Evolutionary conservation across 2,113 vertebrate species (phyloP).

Genomic region (Alexandromys fortis): DNA sequence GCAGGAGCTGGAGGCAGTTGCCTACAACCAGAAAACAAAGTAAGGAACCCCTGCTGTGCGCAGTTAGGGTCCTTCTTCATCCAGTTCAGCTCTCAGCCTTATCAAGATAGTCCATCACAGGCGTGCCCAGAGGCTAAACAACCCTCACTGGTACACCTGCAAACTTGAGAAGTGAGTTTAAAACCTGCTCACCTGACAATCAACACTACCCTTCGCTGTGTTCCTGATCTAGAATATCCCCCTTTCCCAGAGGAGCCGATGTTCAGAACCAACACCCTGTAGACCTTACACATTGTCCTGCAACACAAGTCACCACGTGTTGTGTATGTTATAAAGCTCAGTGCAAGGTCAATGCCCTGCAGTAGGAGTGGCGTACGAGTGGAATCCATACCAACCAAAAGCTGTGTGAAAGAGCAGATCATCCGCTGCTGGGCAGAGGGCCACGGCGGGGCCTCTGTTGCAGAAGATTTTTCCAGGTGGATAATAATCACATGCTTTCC

Average conservation of each 20-base stretch:
- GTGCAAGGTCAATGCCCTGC: rapidly evolving
- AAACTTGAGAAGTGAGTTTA: not conserved
- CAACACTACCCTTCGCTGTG: not conserved
- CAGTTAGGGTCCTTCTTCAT: too few species aligned
- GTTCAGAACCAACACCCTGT: not conserved
- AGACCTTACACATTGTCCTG: not conserved
- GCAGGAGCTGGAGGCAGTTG: not conserved
- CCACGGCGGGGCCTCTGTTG: rapidly evolving
- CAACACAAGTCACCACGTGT: not conserved
- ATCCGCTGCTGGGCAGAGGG: rapidly evolving
- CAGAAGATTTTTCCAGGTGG: not conserved
- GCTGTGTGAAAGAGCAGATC: not conserved
- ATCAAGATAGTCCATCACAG: not conserved
- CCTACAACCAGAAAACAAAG: not conserved
- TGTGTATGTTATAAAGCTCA: too few species aligned
- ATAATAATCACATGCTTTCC: not conserved
- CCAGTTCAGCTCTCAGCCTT: too few species aligned
- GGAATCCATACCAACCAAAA: rapidly evolving
- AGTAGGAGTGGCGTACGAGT: rapidly evolving
- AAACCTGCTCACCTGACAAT: too few species aligned
- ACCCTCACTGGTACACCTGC: too few species aligned
- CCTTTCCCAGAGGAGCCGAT: not conserved
- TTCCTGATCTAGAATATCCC: not conserved
- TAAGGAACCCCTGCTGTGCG: too few species aligned
- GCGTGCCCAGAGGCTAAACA: not conserved